Base-by-base conservation (phyloP, 1,140 invertebrate genomes). In the Drosophila seguyi region DNA sequence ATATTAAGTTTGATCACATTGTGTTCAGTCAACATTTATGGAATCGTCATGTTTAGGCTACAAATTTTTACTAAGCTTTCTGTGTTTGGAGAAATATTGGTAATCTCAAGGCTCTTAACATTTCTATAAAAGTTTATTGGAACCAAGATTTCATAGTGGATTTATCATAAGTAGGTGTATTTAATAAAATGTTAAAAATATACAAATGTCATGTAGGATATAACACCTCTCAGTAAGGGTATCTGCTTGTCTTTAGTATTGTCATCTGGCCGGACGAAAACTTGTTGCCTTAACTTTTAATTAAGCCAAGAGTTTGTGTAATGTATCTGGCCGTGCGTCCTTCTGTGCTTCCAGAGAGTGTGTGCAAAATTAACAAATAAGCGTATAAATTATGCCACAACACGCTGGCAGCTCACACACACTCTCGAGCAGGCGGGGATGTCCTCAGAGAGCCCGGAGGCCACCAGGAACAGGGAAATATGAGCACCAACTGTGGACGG, bases 361-460 rank as follows among this genome's bases (percentile, higher is more conserved):
- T 60, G 57, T 60, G 66, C 71, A 68, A 87, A 87, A 87, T 87
- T 75, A 88, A 88, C 83, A 87, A 88, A 87, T 88, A 87, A 87
- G 84, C 76, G 84, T 88, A 88, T 87, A 87, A 87, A 87, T 88
- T 84, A 87, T 87, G 84, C 66, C 61, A 71, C 79, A 78, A 78
- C 75, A 78, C 75, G 74, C 55, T 77, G 63, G 56, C 75, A 78
- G 67, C 41, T 59, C 83, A 47, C 52, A 66, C 42, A 48, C 7
- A 53, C 57, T 27, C 27, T 45, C 39, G 13, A 11, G 41, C 22
- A 29, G 38, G 7, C 44, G 29, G 27, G 20, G 27, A 38, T 50
- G 59, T 75, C 55, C 57, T 61, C 69, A 41, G 47, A 57, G 22
- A 63, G 65, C 36, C 41, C 39, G 34, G 44, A n/a, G 60, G 50